Evolutionary conservation across 2,113 vertebrate species (phyloP).

Genomic region (Coregonus clupeaformis): DNA sequence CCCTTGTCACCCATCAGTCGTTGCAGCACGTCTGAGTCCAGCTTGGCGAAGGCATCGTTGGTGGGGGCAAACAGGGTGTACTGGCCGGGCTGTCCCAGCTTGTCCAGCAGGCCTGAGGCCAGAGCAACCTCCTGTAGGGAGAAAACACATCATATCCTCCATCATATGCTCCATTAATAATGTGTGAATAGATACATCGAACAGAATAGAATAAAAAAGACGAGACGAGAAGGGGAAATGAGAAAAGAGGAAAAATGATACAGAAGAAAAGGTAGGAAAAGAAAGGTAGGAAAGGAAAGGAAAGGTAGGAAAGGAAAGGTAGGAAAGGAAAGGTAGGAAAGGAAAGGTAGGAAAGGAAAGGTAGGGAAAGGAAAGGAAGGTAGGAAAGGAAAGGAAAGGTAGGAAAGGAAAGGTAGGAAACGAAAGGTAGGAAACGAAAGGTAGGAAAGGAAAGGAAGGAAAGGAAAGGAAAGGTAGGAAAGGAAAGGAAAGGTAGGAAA

Average conservation of each 20-base stretch:
- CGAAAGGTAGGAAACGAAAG: no score
- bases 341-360: no score
- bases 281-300: no score
- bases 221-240: neutral
- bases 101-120: conserved; percentile 79
- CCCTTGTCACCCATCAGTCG: conserved; percentile 85
- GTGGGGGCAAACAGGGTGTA: conserved; percentile 95
- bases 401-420: no score
- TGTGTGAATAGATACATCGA: neutral
- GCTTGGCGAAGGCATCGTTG: conserved; percentile 87
- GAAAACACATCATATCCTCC: neutral
- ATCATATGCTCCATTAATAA: neutral
- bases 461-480: no score
- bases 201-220: conserved; percentile 6
- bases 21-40: conserved; percentile 81
- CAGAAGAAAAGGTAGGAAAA: no score
- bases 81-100: conserved; percentile 83
- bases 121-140: conserved; percentile 77
- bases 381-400: no score
- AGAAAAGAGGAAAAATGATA: neutral
- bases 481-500: no score
- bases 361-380: no score
- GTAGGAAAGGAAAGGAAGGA: no score
- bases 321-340: no score
- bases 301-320: no score